phyloP scores from a whole-genome alignment of 2,888 invertebrate genomes.

The Hybos culiciformis region DNA sequence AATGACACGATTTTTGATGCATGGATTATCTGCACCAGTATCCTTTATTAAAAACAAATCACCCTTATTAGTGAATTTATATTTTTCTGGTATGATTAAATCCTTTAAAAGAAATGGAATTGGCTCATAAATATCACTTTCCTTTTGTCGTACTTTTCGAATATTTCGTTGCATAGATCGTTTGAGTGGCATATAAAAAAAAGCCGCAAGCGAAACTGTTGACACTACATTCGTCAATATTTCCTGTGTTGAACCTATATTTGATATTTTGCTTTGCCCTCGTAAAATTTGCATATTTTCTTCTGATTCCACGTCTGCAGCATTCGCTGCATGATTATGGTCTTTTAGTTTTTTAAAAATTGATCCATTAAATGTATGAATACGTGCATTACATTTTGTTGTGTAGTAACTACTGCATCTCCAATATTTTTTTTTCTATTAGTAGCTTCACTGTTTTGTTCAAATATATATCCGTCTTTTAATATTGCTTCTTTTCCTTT shows the following conservation, averaged over 20 bases:
- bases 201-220: background rate
- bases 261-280: background rate
- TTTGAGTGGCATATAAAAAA: slow-evolving; percentile 1
- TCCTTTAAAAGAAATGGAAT: slow-evolving; percentile 1
- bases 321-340: background rate
- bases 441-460: background rate
- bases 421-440: background rate
- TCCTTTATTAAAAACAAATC: background rate
- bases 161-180: background rate
- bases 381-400: background rate
- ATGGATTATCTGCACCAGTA: background rate
- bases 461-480: background rate
- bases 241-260: background rate
- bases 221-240: background rate
- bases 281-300: background rate
- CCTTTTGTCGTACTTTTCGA: background rate
- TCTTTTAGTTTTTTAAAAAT: background rate
- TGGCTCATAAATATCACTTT: background rate
- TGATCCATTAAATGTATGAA: background rate
- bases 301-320: background rate
- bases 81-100: slow-evolving; percentile 1
- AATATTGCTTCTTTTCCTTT: background rate
- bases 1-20: background rate
- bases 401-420: background rate
- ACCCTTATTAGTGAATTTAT: background rate